Conservation (phyloP, 2,888 invertebrate species). For the Clepsis dumicolana region DNA sequence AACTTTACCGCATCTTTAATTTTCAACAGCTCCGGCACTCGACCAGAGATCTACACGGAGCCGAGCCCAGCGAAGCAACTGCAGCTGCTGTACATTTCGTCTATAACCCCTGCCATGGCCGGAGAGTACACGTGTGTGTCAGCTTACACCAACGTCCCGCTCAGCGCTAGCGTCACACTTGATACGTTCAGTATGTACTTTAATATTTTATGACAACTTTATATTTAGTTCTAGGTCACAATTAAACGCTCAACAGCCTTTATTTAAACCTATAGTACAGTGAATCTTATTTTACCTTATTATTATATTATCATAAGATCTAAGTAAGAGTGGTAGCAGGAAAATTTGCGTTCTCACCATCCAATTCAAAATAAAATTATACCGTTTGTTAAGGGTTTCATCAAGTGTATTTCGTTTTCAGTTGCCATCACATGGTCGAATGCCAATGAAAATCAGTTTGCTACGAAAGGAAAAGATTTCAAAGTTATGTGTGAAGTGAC, state of each 20-base stretch:
- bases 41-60: conserved; percentile 89
- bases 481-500: conserved; percentile 93
- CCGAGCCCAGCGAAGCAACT: conserved; percentile 87
- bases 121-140: conserved; percentile 94
- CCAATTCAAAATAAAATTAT: too few species aligned
- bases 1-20: background rate
- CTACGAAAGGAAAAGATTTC: conserved; percentile 91
- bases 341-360: too few species aligned
- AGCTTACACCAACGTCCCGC: conserved; percentile 90
- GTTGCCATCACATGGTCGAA: conserved; percentile 95
- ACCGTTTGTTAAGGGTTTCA: too few species aligned
- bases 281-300: too few species aligned
- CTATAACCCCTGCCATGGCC: conserved; percentile 90
- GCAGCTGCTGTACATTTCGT: conserved; percentile 90
- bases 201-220: conserved; percentile 12
- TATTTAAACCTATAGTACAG: too few species aligned
- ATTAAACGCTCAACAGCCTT: too few species aligned
- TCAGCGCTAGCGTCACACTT: conserved; percentile 89
- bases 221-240: background rate
- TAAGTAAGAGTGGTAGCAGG: too few species aligned
- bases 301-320: too few species aligned
- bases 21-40: conserved; percentile 69
- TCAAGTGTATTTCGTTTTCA: conserved; percentile 70
- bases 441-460: conserved; percentile 93
- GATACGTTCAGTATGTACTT: conserved; percentile 87